Base-by-base conservation (phyloP, 2,113 vertebrate species). In the Elachura formosa region DNA sequence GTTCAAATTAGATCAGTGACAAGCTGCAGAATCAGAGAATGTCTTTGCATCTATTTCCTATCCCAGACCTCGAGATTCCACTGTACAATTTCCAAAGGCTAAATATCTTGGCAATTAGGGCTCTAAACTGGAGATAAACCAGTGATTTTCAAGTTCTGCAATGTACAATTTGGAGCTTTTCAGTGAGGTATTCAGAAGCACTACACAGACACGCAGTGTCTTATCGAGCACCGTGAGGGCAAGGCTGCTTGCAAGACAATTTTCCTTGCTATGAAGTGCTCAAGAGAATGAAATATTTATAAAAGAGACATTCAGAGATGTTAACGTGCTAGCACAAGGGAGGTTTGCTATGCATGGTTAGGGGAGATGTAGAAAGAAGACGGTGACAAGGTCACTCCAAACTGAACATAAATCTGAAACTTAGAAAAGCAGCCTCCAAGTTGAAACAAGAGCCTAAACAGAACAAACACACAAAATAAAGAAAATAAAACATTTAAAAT, bases 221-320 rank as follows among this genome's bases (percentile, higher is more conserved):
- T 58, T 38, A 26, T 3, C n/a, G 87, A 92, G 62, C 80, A 73
- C 54, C 5, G 2, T 3, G 71, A 94, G 78, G 75, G 63, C 71
- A 91, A 87, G 84, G 81, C 77, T 94, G 74, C 91, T 87, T 38
- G 73, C 58, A 90, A 87, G 93, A 83, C 69, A 54, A 87, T 96
- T 83, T 89, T 63, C 66, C 66, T 91, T 77, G 61, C 93, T 84
- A 40, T 25, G 67, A 96, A 91, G 68, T 4, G 0, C 88, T 95
- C 51, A 91, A 54, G 59, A 90, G 88, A 89, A 94, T 43, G 23
- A 72, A 92, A 90, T 88, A 86, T 88, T 92, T 80, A 49, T 84
- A 88, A 80, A 94, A 92, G 71, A 80, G 86, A 64, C 64, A 68
- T 87, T 93, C 63, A 89, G 92, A 86, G 88, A 87, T 40, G 83